Evolutionary conservation across 2,888 invertebrate species (phyloP), one percentile per base, ranked within the genome.

Genomic region (Bedellia somnulentella): DNA sequence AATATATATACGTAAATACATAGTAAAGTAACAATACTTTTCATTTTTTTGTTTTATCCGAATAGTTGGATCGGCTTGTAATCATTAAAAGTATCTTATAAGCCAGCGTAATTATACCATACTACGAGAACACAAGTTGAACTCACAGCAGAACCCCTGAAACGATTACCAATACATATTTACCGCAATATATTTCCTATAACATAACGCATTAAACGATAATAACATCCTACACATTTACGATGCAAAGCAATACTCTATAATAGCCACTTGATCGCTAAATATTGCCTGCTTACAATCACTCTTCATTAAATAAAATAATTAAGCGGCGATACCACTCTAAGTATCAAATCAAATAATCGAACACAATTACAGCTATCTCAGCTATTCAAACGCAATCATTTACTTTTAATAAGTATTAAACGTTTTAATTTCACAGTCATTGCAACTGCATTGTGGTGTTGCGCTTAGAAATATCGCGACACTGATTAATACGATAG

Each of bases 401-500:
- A n/a, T n/a, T n/a, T n/a, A n/a, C n/a, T n/a, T n/a, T n/a, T 18
- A 18, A 18, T 18, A 18, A 24, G 8, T 42, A 42, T 44, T 38
- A 45, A 45, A 43, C 34, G 45, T 38, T 57, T 58, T 44, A 32
- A 56, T 58, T 58, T 59, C 55, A 57, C 55, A 59, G 45, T 43
- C 45, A 51, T 51, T 51, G 45, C 22, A 39, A 15, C 40, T 36
- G 35, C 38, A 40, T 42, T 40, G 34, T 32, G 32, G 35, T 37
- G 23, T 40, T 36, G 28, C 33, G 32, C 27, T 29, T 30, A 25
- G 35, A 35, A 31, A 35, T 27, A 23, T 6, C 6, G 6, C 10
- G 8, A 11, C 18, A 24, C 22, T 31, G 31, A 26, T 31, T 31
- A 31, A 15, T 24, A 10, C 21, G 8, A 30, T 17, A 22, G 10